Percentiles rank a stretch among this genome's conserved stretches.
Evolutionary conservation across 1,140 invertebrate species (phyloP).

Genomic region (Colletes latitarsis): DNA sequence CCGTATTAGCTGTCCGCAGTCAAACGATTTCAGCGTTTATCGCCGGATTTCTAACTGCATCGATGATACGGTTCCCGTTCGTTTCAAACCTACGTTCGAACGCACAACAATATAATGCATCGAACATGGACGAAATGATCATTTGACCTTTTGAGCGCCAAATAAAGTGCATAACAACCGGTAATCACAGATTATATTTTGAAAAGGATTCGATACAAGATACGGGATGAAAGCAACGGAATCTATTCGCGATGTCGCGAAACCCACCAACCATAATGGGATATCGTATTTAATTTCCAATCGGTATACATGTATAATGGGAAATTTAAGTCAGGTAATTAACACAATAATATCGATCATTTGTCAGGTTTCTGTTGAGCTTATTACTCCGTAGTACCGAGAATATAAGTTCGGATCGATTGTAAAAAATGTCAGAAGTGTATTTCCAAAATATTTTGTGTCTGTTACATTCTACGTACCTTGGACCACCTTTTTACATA

Average conservation of each 20-base stretch:
- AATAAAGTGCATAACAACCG: background rate
- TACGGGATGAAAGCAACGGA: background rate
- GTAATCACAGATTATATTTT: background rate
- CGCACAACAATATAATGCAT: too few species aligned
- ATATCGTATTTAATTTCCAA: background rate
- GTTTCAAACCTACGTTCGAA: background rate
- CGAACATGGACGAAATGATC: constrained; percentile 2
- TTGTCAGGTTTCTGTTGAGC: too few species aligned
- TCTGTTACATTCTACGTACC: too few species aligned
- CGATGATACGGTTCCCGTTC: background rate
- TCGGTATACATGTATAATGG: too few species aligned
- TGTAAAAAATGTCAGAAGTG: too few species aligned
- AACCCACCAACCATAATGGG: constrained; percentile 2
- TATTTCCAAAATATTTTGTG: too few species aligned
- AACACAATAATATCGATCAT: too few species aligned
- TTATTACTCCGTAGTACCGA: too few species aligned
- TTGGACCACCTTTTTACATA: too few species aligned
- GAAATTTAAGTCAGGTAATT: too few species aligned
- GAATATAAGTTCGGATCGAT: too few species aligned
- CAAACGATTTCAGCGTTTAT: constrained; percentile 32
- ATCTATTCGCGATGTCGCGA: constrained; percentile 1
- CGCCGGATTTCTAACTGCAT: constrained; percentile 20
- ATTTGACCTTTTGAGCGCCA: background rate
- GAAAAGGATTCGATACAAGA: background rate
- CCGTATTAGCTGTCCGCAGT: constrained; percentile 9